Conservation (phyloP, 2,888 invertebrate genomes). For the Caenorhabditis sinica region DNA sequence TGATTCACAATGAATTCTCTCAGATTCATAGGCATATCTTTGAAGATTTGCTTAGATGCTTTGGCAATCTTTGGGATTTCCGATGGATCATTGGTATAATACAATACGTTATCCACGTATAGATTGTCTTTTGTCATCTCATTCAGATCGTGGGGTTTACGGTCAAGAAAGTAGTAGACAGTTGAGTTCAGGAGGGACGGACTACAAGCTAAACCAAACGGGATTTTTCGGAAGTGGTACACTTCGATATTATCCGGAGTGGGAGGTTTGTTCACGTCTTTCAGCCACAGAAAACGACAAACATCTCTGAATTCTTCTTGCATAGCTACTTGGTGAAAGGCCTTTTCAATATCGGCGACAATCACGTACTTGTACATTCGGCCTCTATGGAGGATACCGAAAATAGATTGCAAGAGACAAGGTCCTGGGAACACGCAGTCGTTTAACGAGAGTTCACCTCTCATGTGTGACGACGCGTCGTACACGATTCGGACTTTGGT, state of each 20-base stretch:
- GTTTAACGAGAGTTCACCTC: neutral
- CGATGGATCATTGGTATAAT: neutral
- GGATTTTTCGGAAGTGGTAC: conserved; percentile 21
- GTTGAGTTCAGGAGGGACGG: conserved; percentile 39
- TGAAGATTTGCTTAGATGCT: neutral
- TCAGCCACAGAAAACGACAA: conserved; percentile 34
- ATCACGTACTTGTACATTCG: neutral
- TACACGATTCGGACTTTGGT: conserved; percentile 11
- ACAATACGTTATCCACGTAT: conserved; percentile 47
- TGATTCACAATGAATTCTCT: neutral
- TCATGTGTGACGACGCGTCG: neutral
- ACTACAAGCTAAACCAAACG: conserved; percentile 24
- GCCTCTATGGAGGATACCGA: neutral
- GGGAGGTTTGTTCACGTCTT: conserved; percentile 22
- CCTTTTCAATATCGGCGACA: neutral
- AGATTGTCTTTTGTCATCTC: conserved; percentile 8
- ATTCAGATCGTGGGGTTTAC: neutral
- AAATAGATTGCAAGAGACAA: neutral
- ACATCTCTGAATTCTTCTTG: conserved; percentile 9
- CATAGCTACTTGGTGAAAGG: conserved; percentile 18
- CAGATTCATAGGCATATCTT: conserved; percentile 2
- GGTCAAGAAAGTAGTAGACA: conserved; percentile 19
- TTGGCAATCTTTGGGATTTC: neutral
- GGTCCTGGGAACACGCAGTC: conserved; percentile 4
- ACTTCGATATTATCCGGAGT: conserved; percentile 8